Conservation (phyloP, 2,797 vertebrate species). For the Discoglossus pictus region DNA sequence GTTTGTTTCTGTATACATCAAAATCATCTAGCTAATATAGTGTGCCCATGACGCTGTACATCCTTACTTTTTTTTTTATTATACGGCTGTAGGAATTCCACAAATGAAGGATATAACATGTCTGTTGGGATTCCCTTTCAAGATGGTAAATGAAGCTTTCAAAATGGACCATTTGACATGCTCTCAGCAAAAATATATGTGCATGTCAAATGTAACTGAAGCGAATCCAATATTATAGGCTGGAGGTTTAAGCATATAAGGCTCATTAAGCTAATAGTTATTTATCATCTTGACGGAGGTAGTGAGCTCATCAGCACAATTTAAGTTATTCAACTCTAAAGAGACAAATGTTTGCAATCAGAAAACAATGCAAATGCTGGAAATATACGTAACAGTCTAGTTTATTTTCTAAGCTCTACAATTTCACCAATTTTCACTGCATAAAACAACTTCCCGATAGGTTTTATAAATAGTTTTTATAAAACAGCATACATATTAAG, state of each 20-base stretch:
- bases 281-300: constrained; percentile 32
- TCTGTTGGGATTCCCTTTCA: constrained; percentile 5
- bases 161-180: constrained; percentile 37
- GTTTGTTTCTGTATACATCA: too few species aligned
- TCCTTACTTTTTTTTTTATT: not conserved
- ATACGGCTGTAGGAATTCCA: not conserved
- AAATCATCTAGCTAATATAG: too few species aligned
- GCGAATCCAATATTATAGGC: constrained; percentile 38
- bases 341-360: constrained; percentile 11
- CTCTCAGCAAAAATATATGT: constrained; percentile 31
- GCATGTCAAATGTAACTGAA: constrained; percentile 39
- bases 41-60: too few species aligned
- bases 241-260: constrained; percentile 32
- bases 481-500: too few species aligned
- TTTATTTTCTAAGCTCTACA: too few species aligned
- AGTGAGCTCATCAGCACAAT: constrained; percentile 13
- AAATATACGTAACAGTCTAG: not conserved
- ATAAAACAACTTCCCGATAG: too few species aligned
- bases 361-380: not conserved
- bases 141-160: constrained; percentile 29
- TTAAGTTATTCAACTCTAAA: not conserved
- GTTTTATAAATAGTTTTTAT: too few species aligned
- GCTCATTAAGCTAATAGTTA: constrained; percentile 39
- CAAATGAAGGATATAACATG: not conserved
- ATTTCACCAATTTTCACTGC: too few species aligned